Conservation (phyloP, 1,140 invertebrate genomes). For the Drosophila chauvacae region DNA sequence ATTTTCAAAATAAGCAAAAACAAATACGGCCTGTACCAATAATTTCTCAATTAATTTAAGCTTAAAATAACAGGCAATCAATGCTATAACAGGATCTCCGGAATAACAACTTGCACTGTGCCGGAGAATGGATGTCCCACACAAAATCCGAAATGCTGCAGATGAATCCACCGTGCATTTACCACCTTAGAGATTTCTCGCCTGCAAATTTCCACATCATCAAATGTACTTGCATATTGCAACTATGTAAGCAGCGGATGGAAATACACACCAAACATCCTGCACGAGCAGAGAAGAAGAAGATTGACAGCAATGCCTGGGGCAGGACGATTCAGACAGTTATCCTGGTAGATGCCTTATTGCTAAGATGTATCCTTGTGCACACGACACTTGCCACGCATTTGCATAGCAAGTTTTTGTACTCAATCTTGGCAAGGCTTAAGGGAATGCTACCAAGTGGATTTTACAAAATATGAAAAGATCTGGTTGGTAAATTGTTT, state of each 20-base stretch:
- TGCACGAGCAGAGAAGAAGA: background rate
- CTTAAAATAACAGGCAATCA: too few relatives aligned
- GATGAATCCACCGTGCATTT: conserved; percentile 9
- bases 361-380: conserved; percentile 9
- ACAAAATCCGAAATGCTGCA: conserved; percentile 23
- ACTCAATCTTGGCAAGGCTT: conserved; percentile 13
- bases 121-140: too few relatives aligned
- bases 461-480: background rate
- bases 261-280: conserved; percentile 32
- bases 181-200: background rate
- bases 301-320: conserved; percentile 14
- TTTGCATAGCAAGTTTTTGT: conserved; percentile 55
- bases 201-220: conserved; percentile 19
- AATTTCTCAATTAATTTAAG: too few relatives aligned
- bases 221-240: conserved; percentile 40
- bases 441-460: background rate
- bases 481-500: conserved; percentile 11
- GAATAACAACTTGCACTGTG: too few relatives aligned
- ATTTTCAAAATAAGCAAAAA: too few relatives aligned
- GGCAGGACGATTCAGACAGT: conserved; percentile 2
- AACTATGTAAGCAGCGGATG: conserved; percentile 34
- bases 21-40: too few relatives aligned
- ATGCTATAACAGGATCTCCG: too few relatives aligned
- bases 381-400: conserved; percentile 41
- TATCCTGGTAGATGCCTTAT: conserved; percentile 5